Evolutionary conservation across 1,140 invertebrate species (phyloP).

Genomic region (Euwallacea fornicatus): DNA sequence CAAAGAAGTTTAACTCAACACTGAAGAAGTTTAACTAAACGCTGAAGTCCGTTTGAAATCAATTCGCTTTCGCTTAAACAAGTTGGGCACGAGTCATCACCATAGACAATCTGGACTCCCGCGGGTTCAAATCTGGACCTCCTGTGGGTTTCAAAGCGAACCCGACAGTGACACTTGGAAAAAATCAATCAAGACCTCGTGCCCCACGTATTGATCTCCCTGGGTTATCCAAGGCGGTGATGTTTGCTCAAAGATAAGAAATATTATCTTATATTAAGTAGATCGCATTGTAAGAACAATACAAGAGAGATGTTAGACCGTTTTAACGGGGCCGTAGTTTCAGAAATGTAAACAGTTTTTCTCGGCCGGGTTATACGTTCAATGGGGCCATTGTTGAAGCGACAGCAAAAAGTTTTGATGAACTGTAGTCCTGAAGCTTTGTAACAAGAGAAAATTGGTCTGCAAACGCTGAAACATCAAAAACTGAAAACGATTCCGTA

Average conservation of each 20-base stretch:
- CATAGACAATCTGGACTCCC: conserved; percentile 23
- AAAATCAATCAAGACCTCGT: conserved; percentile 27
- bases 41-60: no score
- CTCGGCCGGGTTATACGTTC: no score
- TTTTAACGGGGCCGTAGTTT: neutral
- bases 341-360: no score
- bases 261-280: conserved; percentile 20
- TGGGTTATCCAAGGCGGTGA: conserved; percentile 10
- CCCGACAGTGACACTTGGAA: conserved; percentile 29
- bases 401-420: no score
- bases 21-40: no score
- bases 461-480: no score
- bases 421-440: no score
- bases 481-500: neutral
- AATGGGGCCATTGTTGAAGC: no score
- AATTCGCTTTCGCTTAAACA: no score
- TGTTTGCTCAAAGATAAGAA: conserved; percentile 23
- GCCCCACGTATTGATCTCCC: conserved; percentile 29
- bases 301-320: conserved; percentile 4
- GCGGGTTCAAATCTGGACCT: conserved; percentile 22
- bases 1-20: no score
- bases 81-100: conserved; percentile 29
- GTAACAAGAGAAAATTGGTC: no score
- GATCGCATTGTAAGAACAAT: conserved; percentile 15
- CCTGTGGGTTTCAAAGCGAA: conserved; percentile 9